Percentiles rank a stretch among this genome's conserved stretches.
Evolutionary conservation across 1,140 invertebrate species (phyloP).

Genomic region (Mamestra configurata): DNA sequence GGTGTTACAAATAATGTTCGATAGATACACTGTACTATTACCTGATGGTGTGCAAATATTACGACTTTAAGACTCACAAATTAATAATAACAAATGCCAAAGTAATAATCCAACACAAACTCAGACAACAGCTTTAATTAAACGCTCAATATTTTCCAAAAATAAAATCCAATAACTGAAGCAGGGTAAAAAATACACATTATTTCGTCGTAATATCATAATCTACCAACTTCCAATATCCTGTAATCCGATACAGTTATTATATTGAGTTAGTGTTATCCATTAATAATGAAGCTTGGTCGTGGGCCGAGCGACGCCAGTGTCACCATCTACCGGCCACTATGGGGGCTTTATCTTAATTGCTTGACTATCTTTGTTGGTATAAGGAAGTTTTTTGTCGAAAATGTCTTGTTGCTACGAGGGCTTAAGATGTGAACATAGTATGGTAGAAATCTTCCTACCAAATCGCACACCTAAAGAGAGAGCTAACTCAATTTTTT

Average conservation of each 20-base stretch:
- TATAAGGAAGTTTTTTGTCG: slow-evolving; percentile 56
- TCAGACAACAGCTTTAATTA: neutral
- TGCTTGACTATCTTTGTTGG: slow-evolving; percentile 67
- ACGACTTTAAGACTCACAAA: too few relatives aligned
- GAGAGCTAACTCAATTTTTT: too few relatives aligned
- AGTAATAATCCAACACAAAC: neutral
- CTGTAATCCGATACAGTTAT: slow-evolving; percentile 46
- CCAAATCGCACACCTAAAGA: too few relatives aligned
- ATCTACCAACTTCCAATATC: slow-evolving; percentile 39
- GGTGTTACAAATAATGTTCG: too few relatives aligned
- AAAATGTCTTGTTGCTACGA: slow-evolving; percentile 5
- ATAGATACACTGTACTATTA: too few relatives aligned
- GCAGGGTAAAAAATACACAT: neutral
- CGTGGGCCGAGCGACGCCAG: slow-evolving; percentile 45
- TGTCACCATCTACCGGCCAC: slow-evolving; percentile 58
- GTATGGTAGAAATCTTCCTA: too few relatives aligned
- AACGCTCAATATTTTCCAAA: neutral
- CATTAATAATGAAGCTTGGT: slow-evolving; percentile 61
- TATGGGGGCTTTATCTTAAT: slow-evolving; percentile 76
- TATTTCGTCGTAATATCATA: slow-evolving; percentile 31
- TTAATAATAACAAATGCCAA: neutral
- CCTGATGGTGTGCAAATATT: too few relatives aligned
- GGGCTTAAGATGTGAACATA: neutral
- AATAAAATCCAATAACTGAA: slow-evolving; percentile 4
- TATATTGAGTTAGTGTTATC: slow-evolving; percentile 53